Base-by-base conservation (phyloP, 2,113 vertebrate genomes). In the Hassar affinis region DNA sequence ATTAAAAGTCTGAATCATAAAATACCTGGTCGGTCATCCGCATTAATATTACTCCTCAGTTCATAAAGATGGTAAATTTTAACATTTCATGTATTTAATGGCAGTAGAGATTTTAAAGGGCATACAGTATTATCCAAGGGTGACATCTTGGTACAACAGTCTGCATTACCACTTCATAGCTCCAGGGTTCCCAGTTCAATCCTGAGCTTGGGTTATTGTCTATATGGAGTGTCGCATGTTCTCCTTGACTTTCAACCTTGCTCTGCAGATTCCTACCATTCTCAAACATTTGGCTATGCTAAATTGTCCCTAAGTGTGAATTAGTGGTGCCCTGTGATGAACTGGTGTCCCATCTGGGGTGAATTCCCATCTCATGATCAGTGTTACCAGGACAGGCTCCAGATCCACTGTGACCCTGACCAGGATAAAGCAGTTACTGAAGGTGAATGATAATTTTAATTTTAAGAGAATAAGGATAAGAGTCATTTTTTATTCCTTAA, bases 1-100 rank as follows among this genome's bases (percentile, higher is more conserved):
- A 61, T 59, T 85, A 86, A 86, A 54, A 76, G 27, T 25, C 4
- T 54, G 51, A 77, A 42, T 52, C 30, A 56, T 30, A 56, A 51
- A 35, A 47, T 35, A 56, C 27, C 17, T 38, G 51, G 10, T 20
- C 18, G 25, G 35, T 83, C 18, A 33, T 80, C 9, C 4, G 9
- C 59, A 82, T 59, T 57, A 74, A 49, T 72, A n/a, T 61, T 45
- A 76, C 35, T 66, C 30, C 49, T 66, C 47, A 77, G 81, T 52
- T 62, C 20, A 52, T 45, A 82, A 51, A 83, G 76, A 47, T 22
- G 18, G 11, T 51, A 49, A 17, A 27, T 38, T 4, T 56, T 35
- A 62, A 51, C 17, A 61, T 74, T 82, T 45, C 30, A 10, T 62
- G 14, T 72, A 56, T 61, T 75, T 33, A 49, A 75, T 47, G 18